phyloP scores from a whole-genome alignment of 2,888 invertebrate genomes.

The Thelaira solivaga region DNA sequence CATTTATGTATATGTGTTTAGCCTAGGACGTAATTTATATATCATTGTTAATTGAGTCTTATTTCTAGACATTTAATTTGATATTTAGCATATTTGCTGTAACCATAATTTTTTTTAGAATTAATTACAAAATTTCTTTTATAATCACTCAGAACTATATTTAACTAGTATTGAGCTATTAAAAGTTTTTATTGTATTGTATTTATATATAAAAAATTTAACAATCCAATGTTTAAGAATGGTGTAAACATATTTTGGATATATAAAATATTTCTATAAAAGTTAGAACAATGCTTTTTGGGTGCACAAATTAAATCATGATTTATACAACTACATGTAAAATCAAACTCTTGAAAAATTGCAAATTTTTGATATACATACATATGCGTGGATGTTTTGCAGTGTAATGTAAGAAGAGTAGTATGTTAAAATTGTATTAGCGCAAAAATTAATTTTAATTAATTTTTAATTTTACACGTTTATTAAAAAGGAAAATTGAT shows the following conservation, averaged over 20 bases:
- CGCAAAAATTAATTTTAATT: constrained; percentile 45
- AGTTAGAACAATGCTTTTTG: not conserved
- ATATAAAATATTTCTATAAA: not conserved
- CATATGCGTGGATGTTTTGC: constrained; percentile 11
- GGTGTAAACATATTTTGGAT: too few species aligned
- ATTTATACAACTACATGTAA: not conserved
- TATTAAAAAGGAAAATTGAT: constrained; percentile 31
- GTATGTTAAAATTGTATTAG: constrained; percentile 43
- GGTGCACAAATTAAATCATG: constrained; percentile 2
- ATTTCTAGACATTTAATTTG: not conserved
- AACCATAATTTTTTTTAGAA: not conserved
- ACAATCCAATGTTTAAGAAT: not conserved
- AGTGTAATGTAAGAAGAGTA: constrained; percentile 32
- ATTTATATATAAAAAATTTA: not conserved
- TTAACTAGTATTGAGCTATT: too few species aligned
- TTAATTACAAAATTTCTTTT: too few species aligned
- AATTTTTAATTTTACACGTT: constrained; percentile 41
- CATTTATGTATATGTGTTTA: not conserved
- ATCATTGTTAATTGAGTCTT: not conserved
- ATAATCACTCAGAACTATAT: too few species aligned
- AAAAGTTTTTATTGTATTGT: too few species aligned
- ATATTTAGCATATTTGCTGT: not conserved
- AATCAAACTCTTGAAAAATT: constrained; percentile 16
- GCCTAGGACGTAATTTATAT: constrained; percentile 19
- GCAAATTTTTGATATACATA: constrained; percentile 11